phyloP scores from a whole-genome alignment of 2,113 vertebrate species.

The Malurus alboscapulatus region DNA sequence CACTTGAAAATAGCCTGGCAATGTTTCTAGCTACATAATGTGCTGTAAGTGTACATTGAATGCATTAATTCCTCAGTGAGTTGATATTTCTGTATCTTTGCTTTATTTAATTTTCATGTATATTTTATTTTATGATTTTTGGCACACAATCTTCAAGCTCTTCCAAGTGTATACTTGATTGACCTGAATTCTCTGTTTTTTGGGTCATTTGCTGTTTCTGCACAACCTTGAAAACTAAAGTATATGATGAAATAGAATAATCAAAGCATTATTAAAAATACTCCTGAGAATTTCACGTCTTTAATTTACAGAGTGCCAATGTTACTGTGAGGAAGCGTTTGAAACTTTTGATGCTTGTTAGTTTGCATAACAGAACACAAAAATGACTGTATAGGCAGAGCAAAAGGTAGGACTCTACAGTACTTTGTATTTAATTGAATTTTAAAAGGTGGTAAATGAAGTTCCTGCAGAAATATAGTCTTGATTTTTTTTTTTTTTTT shows the following conservation, averaged over 20 bases:
- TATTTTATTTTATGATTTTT: slow-evolving; percentile 13
- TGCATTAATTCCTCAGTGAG: not conserved
- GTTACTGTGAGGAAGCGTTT: not conserved
- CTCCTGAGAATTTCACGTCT: slow-evolving; percentile 21
- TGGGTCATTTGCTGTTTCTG: slow-evolving; percentile 3
- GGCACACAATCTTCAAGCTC: not conserved
- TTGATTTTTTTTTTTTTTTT: not conserved
- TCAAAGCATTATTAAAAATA: slow-evolving; percentile 24
- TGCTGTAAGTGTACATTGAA: not conserved
- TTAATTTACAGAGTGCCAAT: slow-evolving; percentile 8
- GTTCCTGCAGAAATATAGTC: not conserved
- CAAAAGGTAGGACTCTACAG: not conserved
- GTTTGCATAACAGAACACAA: not conserved
- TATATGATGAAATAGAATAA: slow-evolving; percentile 19
- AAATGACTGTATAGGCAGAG: not conserved
- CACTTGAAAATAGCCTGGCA: not conserved
- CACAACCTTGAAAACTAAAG: slow-evolving; percentile 36
- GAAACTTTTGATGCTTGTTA: slow-evolving; percentile 1
- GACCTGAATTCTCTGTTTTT: slow-evolving; percentile 28
- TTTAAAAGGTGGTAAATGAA: not conserved
- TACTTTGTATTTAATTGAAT: not conserved
- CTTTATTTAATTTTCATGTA: not conserved
- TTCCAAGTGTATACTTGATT: not conserved
- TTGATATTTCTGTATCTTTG: not conserved
- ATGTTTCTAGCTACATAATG: not conserved